Conservation (phyloP, 2,888 invertebrate species). For the Hypsopygia costalis region DNA sequence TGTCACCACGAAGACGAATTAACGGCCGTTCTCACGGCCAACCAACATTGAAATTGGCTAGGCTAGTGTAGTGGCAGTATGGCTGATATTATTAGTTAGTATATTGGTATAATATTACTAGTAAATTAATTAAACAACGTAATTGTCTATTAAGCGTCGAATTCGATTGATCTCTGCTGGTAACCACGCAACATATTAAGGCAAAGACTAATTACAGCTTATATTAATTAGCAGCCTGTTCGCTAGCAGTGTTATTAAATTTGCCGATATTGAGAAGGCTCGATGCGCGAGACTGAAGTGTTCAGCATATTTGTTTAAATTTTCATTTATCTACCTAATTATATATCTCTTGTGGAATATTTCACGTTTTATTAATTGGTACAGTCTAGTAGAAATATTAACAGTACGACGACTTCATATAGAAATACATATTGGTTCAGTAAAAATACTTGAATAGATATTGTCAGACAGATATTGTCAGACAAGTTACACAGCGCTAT, state of each 20-base stretch:
- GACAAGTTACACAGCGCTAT: too few species aligned
- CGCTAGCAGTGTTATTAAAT: slow-evolving; percentile 46
- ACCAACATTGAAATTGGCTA: too few species aligned
- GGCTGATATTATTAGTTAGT: too few species aligned
- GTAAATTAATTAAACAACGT: background rate
- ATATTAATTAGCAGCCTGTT: slow-evolving; percentile 41
- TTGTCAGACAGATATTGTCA: too few species aligned
- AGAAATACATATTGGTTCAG: too few species aligned
- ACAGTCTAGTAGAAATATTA: too few species aligned
- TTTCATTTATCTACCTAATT: slow-evolving; percentile 18
- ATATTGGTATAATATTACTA: too few species aligned
- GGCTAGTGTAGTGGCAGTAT: too few species aligned
- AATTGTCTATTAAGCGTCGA: background rate
- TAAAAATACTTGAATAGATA: too few species aligned
- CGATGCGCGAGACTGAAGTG: slow-evolving; percentile 34
- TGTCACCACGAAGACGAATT: too few species aligned
- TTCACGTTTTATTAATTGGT: background rate
- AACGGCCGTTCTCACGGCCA: too few species aligned
- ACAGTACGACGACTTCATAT: too few species aligned
- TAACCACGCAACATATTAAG: slow-evolving; percentile 2
- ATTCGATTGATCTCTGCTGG: background rate
- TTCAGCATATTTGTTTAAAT: slow-evolving; percentile 39
- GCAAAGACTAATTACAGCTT: slow-evolving; percentile 41
- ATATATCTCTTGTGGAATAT: background rate
- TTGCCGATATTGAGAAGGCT: slow-evolving; percentile 38